Base-by-base conservation (phyloP, 2,797 vertebrate genomes). In the Neoniphon sammara region DNA sequence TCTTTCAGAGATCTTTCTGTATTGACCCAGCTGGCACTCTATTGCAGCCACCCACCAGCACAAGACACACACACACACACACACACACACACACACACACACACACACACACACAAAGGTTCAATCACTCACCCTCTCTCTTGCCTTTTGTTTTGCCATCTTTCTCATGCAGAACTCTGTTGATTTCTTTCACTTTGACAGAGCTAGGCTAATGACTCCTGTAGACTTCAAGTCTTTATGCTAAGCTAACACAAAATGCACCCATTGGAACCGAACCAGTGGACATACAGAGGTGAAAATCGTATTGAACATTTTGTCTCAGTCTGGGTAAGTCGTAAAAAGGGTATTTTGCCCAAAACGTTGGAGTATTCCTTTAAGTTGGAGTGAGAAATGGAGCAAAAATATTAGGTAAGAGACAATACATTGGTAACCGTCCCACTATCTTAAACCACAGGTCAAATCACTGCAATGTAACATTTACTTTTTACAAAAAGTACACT, bases 51-150 rank as follows among this genome's bases (percentile, higher is more conserved):
- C 53, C 23, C 53, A 27, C 53, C 21, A n/a, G n/a, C n/a, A n/a
- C n/a, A n/a, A n/a, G n/a, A n/a, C n/a, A n/a, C 53, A 27, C 53
- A 3, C 53, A 27, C 53, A 6, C 53, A 27, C 23, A 54, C 52
- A 54, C 52, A 54, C 52, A 54, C 52, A 54, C 52, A 54, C 52
- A 54, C 21, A 54, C 52, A 54, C 52, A 55, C 53, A 55, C 53
- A 55, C 53, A 55, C 53, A 55, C 53, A 55, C 53, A 55, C 53
- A 55, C 53, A 55, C 53, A 54, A 20, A 54, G 1, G 12, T 21
- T 20, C 44, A 17, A 15, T 47, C 44, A 5, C 44, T 47, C 44
- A 1, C 3, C 3, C 10, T 44, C 10, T 44, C 10, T 11, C 42
- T 44, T 15, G 3, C 42, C 9, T 47, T 47, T 47, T 18, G 14